These are phyloP conservation scores for Rhabdomys dilectus DNA, from an alignment of 2,113 vertebrate species.

Conservation along the genomic window DNA sequence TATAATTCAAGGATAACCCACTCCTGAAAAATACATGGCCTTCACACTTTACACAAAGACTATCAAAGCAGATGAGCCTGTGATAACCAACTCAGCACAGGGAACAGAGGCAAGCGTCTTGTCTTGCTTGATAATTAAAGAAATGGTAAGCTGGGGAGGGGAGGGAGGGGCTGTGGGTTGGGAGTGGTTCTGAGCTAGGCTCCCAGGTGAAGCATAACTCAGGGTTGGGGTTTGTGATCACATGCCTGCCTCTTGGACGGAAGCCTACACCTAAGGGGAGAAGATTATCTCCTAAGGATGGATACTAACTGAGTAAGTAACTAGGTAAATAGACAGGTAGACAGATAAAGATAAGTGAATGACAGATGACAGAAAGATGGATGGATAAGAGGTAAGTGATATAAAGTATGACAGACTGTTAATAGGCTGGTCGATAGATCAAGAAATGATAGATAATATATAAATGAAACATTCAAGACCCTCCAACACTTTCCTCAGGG, in stretches of 20 bases:
- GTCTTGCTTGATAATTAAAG: not conserved
- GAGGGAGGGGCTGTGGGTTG: accelerated
- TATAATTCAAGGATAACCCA: too few relatives aligned
- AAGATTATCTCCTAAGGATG: not conserved
- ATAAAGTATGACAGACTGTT: not conserved
- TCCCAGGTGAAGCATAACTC: not conserved
- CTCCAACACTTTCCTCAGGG: not conserved
- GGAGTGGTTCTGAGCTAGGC: not conserved
- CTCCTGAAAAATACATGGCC: not conserved
- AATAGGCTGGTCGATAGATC: not conserved
- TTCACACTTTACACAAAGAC: accelerated
- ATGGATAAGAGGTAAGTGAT: too few relatives aligned
- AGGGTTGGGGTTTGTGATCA: not conserved
- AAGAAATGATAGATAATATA: not conserved
- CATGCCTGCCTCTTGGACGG: accelerated
- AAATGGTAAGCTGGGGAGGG: too few relatives aligned
- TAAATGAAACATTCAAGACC: not conserved
- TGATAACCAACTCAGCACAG: not conserved
- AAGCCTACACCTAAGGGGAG: not conserved
- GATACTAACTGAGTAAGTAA: not conserved
- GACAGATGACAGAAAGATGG: not conserved
- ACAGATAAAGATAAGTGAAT: not conserved
- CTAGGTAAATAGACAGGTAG: not conserved
- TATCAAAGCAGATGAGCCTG: not conserved
- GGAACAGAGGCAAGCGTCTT: not conserved